Evolutionary conservation across 35 echinoderm and acorn worm genomes (phyloP).

Genomic region (Lytechinus pictus): DNA sequence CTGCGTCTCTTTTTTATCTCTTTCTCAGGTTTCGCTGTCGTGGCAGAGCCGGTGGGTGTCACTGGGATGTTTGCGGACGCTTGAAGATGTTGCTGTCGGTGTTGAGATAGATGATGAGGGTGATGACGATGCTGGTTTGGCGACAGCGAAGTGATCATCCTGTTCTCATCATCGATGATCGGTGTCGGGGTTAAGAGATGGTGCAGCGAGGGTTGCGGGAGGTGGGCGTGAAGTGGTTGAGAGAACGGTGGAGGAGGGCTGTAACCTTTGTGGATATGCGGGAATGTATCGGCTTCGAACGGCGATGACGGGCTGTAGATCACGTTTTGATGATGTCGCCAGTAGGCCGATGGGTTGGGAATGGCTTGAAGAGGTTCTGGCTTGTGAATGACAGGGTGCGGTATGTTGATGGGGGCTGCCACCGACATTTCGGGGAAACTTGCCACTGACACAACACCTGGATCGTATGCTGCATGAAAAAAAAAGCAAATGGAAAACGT

Average conservation of each 20-base stretch:
- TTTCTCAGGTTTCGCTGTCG: constrained; percentile 7
- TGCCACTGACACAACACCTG: neutral
- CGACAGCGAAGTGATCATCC: neutral
- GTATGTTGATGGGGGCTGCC: neutral
- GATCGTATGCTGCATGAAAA: constrained; percentile 16
- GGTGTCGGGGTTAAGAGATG: constrained; percentile 40
- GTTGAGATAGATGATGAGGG: neutral
- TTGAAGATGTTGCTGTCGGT: neutral
- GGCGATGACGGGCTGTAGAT: neutral
- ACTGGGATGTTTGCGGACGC: neutral
- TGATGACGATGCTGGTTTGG: neutral
- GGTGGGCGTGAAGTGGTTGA: constrained; percentile 36
- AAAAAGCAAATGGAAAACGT: neutral
- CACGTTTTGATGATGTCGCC: constrained; percentile 24
- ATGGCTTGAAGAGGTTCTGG: constrained; percentile 36
- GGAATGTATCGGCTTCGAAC: constrained; percentile 41
- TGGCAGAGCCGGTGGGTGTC: neutral
- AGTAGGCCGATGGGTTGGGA: constrained; percentile 34
- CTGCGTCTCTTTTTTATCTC: constrained; percentile 16
- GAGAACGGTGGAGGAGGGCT: constrained; percentile 47
- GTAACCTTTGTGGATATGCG: constrained; percentile 41
- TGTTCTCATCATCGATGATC: constrained; percentile 35
- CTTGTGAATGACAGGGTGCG: constrained; percentile 29
- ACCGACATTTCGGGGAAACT: neutral
- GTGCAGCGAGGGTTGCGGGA: constrained; percentile 30